Conservation (phyloP, 2,797 vertebrate genomes). For the Chloroceryle inda region DNA sequence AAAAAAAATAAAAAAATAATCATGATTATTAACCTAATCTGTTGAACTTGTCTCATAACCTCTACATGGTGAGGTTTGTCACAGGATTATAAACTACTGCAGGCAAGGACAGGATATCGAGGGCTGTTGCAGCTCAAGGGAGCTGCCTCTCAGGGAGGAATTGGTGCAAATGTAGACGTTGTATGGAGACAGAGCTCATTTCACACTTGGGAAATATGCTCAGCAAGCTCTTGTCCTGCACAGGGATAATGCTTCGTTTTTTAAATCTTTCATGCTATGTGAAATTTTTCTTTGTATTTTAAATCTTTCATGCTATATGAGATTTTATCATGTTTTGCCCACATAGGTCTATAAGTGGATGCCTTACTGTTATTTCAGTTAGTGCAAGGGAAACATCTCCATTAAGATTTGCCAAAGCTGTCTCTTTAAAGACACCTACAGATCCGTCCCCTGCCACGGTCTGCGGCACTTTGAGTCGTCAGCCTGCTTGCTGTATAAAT, state of each 20-base stretch:
- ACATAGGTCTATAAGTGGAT: not conserved
- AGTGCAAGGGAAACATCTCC: not conserved
- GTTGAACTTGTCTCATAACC: not conserved
- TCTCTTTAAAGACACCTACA: not conserved
- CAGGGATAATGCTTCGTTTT: not conserved
- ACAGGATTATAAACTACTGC: not conserved
- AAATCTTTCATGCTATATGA: too few species aligned
- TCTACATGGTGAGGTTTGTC: not conserved
- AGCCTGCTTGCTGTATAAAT: constrained; percentile 52
- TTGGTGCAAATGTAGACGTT: not conserved
- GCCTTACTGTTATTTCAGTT: not conserved
- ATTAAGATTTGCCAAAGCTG: not conserved
- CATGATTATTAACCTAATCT: not conserved
- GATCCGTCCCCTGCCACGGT: not conserved
- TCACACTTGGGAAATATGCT: not conserved
- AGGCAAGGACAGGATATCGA: not conserved
- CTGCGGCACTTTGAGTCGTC: not conserved
- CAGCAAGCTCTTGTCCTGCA: not conserved
- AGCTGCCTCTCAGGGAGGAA: not conserved
- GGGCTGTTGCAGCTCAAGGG: not conserved
- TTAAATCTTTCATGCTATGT: not conserved
- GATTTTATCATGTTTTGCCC: not conserved
- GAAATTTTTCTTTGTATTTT: not conserved
- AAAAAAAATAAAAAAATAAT: not conserved
- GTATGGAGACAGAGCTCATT: not conserved